Conservation (phyloP, 2,113 vertebrate species). For the Redunca redunca region DNA sequence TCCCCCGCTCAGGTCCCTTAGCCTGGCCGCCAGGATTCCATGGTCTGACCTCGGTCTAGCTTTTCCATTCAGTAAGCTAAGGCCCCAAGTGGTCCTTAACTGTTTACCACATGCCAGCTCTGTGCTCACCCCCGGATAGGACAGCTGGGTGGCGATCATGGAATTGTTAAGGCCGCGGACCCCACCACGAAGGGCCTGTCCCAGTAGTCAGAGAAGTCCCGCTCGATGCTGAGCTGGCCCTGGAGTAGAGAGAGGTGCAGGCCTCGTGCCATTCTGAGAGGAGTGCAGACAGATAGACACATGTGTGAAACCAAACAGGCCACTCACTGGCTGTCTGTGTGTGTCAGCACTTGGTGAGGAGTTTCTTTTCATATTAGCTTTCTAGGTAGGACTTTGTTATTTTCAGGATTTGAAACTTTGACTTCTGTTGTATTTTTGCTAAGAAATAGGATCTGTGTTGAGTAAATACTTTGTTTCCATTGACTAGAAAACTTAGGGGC, state of each 20-base stretch:
- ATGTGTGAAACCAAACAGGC: not conserved
- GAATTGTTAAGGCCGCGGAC: not conserved
- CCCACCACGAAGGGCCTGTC: not conserved
- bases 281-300: not conserved
- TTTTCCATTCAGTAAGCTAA: not conserved
- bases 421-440: not conserved
- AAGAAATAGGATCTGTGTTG: not conserved
- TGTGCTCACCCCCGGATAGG: not conserved
- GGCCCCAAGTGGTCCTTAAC: not conserved
- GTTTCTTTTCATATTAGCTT: not conserved
- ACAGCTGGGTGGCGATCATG: not conserved
- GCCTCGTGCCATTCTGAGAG: not conserved
- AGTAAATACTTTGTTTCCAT: not conserved
- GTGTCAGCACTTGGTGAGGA: not conserved
- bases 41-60: not conserved
- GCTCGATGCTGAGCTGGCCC: not conserved
- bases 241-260: not conserved
- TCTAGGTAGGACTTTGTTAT: not conserved
- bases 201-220: not conserved
- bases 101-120: not conserved
- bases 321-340: fast-evolving
- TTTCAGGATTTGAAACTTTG: not conserved
- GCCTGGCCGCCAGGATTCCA: not conserved
- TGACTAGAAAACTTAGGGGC: not conserved
- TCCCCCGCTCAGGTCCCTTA: not conserved